Evolutionary conservation across 2,888 invertebrate genomes (phyloP), one percentile per base, ranked within the genome.

Genomic region (Phengaris alcon): DNA sequence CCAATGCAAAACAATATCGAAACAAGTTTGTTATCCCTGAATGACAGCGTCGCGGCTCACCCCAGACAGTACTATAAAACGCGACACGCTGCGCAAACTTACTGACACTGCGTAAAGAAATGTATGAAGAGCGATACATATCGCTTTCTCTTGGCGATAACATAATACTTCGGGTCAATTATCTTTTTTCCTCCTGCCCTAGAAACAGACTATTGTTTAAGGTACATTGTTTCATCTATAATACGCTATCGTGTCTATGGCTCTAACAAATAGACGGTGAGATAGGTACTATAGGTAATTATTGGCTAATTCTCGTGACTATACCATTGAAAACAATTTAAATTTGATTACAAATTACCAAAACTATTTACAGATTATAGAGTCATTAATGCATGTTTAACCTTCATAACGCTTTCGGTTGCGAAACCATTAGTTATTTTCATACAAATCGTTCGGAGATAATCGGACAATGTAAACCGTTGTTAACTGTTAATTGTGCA

Each of bases 401-500:
- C 70, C 70, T 70, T 70, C 48, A 70, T 70, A 15, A 51, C 70
- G 15, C 48, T 70, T 51, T 70, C 51, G 12, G 22, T 70, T 70
- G 70, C 70, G 70, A 70, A 70, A 70, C 48, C 70, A 51, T 15
- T 51, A 8, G 51, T 51, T 48, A 51, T 51, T 51, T 51, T 51
- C 5, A 22, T 35, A 72, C 72, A 22, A 72, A 72, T 52, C 52
- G 13, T 55, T 55, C 22, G 75, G 70, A 75, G 74, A 57, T 54
- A 69, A 70, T 70, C 68, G 69, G 57, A 75, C 75, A 70, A 70
- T 75, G 69, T 54, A 54, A 54, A 72, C 52, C 80, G 79, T 79
- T 81, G 76, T 80, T 80, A 80, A 82, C 82, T 81, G 83, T 85
- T 80, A 82, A 82, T 82, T 80, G 79, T 82, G 75, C 78, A 77